Evolutionary conservation across 2,888 invertebrate genomes (phyloP).

Genomic region (Heliconius ismenius): DNA sequence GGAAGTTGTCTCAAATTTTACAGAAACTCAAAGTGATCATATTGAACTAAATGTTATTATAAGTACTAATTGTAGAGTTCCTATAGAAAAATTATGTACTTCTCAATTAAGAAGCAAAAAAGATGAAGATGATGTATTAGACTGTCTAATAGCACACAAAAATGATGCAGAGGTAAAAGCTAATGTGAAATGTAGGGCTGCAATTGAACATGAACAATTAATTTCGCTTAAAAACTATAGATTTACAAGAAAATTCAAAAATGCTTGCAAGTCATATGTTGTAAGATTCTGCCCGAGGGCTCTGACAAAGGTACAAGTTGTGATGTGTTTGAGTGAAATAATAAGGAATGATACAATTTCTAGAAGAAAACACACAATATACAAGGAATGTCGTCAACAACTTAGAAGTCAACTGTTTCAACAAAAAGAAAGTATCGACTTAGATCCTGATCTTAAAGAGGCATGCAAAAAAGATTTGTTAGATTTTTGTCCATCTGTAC

Average conservation of each 20-base stretch:
- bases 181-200: constrained; percentile 92
- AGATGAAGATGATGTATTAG: constrained; percentile 95
- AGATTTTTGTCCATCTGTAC: constrained; percentile 85
- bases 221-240: constrained; percentile 95
- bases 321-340: constrained; percentile 93
- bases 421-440: constrained; percentile 92
- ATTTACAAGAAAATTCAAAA: constrained; percentile 96
- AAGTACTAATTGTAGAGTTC: constrained; percentile 89
- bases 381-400: constrained; percentile 94
- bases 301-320: constrained; percentile 88
- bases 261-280: constrained; percentile 94
- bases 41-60: constrained; percentile 95
- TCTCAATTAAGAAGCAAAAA: constrained; percentile 85
- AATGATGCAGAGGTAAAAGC: constrained; percentile 90
- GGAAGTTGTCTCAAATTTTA: constrained; percentile 90
- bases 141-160: constrained; percentile 95
- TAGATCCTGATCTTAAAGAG: constrained; percentile 91
- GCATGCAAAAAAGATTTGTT: constrained; percentile 91
- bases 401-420: constrained; percentile 94
- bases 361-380: constrained; percentile 88
- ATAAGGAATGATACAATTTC: constrained; percentile 93
- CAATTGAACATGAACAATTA: constrained; percentile 98
- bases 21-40: constrained; percentile 93
- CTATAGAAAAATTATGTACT: constrained; percentile 89
- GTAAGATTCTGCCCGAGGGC: constrained; percentile 85